A percentile compares a stretch with the other conserved stretches of the same genome.
phyloP scores from a whole-genome alignment of 2,797 vertebrate species.

The Naso thynnoides region DNA sequence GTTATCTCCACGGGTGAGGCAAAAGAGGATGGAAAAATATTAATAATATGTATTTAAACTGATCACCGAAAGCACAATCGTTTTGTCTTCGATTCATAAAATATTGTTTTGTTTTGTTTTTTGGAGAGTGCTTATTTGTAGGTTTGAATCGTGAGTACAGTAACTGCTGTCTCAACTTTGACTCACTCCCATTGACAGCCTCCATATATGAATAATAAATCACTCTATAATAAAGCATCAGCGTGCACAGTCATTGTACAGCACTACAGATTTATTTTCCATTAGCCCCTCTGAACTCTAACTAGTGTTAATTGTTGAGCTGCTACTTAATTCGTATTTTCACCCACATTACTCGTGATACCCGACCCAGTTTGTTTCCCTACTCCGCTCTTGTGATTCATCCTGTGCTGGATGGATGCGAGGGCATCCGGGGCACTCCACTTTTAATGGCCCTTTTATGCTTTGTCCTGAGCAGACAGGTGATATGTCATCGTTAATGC shows the following conservation, averaged over 20 bases:
- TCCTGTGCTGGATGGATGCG: conserved; percentile 35
- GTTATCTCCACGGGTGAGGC: background rate
- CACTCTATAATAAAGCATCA: background rate
- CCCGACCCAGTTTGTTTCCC: conserved; percentile 9
- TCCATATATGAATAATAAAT: background rate
- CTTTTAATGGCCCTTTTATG: conserved; percentile 63
- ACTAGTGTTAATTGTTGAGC: conserved; percentile 22
- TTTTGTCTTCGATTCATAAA: background rate
- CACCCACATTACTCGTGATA: conserved; percentile 18
- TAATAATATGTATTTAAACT: background rate
- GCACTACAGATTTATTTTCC: conserved; percentile 3
- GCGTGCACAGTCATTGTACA: background rate
- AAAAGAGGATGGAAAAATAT: background rate
- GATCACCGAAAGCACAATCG: background rate
- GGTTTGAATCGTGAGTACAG: background rate
- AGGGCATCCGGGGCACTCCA: conserved; percentile 51
- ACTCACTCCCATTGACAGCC: background rate
- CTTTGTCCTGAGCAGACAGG: conserved; percentile 61
- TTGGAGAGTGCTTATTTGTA: background rate
- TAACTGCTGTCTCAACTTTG: conserved; percentile 36
- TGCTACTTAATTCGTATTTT: conserved; percentile 21
- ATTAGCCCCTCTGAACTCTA: conserved; percentile 21
- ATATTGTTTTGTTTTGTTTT: background rate
- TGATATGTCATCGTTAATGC: conserved; percentile 66
- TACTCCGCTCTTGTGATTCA: conserved; percentile 40